Base-by-base conservation (phyloP, 2,888 invertebrate genomes). In the Philereme vetulata region DNA sequence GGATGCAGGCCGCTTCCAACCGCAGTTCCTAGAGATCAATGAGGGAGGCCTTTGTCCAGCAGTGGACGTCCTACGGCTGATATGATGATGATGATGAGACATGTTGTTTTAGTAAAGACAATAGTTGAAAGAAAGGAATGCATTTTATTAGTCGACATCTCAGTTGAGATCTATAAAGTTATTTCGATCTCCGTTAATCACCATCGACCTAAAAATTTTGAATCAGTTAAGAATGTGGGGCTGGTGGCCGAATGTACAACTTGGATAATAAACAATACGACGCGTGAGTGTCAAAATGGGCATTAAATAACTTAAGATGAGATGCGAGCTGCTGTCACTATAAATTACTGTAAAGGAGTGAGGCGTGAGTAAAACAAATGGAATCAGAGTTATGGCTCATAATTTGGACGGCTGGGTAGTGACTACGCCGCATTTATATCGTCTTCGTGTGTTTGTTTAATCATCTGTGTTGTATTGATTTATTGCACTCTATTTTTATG, bases 371-470 rank as follows among this genome's bases (percentile, higher is more conserved):
- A 81, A 77, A 84, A 85, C 84, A 86, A 89, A 89, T 88, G 86
- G 88, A 88, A 89, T 88, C 88, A 86, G 87, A 89, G 84, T 91
- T 87, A 91, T 88, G 78, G 88, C 82, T 85, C 86, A 86, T 90
- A 88, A 87, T 82, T 80, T 75, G 80, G 81, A 75, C 77, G 77
- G 78, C 73, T 62, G 69, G 84, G 78, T 78, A 82, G 82, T 81
- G 76, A 72, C 75, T 79, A 81, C 79, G 84, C 85, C 86, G 71
- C 82, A 82, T 82, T 81, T 76, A 78, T 80, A 75, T 72, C 75
- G 75, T 72, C 77, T 73, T 62, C 58, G 64, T 60, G 59, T 65
- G 63, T 65, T 71, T 69, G 70, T 68, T 72, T 76, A 74, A 76
- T 78, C 74, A 78, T 76, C 66, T 65, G 67, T 65, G 62, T 70